These are phyloP conservation scores for Pandemis corylana DNA, from an alignment of 2,888 invertebrate genomes.

Conservation along the genomic window DNA sequence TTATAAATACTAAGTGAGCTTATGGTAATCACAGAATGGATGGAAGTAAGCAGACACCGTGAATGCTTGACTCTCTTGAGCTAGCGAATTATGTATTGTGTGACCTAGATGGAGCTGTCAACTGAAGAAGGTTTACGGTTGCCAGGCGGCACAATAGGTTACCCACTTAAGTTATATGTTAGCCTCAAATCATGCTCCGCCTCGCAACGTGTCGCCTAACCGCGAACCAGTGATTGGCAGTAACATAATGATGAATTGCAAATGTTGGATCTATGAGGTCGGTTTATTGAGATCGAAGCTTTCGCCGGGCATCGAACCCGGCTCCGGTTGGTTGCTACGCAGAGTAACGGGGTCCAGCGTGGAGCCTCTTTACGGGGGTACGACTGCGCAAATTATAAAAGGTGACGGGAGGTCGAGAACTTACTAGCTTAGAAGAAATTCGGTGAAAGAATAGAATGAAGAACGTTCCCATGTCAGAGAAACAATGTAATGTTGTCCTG, in stretches of 20 bases:
- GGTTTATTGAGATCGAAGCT: slow-evolving; percentile 64
- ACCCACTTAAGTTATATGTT: slow-evolving; percentile 38
- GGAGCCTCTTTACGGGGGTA: slow-evolving; percentile 58
- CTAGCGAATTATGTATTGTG: slow-evolving; percentile 16
- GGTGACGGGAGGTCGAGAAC: slow-evolving; percentile 43
- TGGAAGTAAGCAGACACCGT: no score
- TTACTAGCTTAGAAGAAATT: background rate
- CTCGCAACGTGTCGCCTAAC: slow-evolving; percentile 38
- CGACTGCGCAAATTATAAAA: slow-evolving; percentile 57
- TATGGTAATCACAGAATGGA: no score
- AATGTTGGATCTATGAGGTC: slow-evolving; percentile 77
- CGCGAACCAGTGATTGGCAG: slow-evolving; percentile 57
- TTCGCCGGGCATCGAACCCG: slow-evolving; percentile 80
- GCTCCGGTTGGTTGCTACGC: slow-evolving; percentile 67
- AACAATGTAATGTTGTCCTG: background rate
- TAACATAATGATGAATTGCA: slow-evolving; percentile 77
- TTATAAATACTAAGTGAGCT: no score
- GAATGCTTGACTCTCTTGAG: background rate
- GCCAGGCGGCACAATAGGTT: slow-evolving; percentile 37
- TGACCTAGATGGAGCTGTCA: slow-evolving; percentile 30
- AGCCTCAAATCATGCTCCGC: slow-evolving; percentile 30
- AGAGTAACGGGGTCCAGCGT: slow-evolving; percentile 72
- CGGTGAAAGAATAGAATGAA: background rate
- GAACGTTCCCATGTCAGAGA: background rate
- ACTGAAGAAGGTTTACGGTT: slow-evolving; percentile 24